These are phyloP conservation scores for Rhingia rostrata DNA, from an alignment of 2,888 invertebrate species.

Conservation along the genomic window DNA sequence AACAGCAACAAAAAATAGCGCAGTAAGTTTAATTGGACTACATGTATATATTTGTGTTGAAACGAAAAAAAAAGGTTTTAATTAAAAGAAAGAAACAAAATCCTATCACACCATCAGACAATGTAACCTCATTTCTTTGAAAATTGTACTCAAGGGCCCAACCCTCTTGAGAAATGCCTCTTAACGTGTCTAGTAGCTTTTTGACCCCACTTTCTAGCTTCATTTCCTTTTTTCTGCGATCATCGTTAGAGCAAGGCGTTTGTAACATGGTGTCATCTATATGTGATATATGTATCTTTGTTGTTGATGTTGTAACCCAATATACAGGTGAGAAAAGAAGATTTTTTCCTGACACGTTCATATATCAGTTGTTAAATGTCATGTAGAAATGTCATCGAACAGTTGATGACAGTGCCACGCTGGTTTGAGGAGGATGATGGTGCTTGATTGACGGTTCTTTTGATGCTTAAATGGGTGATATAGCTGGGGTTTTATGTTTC, in stretches of 20 bases:
- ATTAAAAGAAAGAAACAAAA: constrained; percentile 37
- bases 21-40: constrained; percentile 46
- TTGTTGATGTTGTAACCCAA: constrained; percentile 19
- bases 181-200: constrained; percentile 70
- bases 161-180: constrained; percentile 69
- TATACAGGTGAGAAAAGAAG: constrained; percentile 38
- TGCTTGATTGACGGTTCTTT: constrained; percentile 71
- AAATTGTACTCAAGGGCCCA: constrained; percentile 56
- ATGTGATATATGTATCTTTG: background rate
- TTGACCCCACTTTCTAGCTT: constrained; percentile 66
- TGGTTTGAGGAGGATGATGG: constrained; percentile 36
- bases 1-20: constrained; percentile 29
- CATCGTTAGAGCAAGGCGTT: constrained; percentile 7
- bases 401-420: constrained; percentile 55
- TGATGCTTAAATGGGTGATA: constrained; percentile 64
- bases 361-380: constrained; percentile 41
- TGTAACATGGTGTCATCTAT: constrained; percentile 45
- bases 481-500: constrained; percentile 65
- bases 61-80: background rate
- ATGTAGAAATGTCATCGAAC: constrained; percentile 62
- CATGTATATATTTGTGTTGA: background rate
- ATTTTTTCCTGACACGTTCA: constrained; percentile 16
- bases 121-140: constrained; percentile 64
- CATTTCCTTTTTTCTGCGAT: constrained; percentile 57
- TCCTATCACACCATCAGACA: constrained; percentile 53